A percentile compares a stretch with the other conserved stretches of the same genome.
Conservation (phyloP, 2,888 invertebrate genomes). For the Macropis europaea region DNA sequence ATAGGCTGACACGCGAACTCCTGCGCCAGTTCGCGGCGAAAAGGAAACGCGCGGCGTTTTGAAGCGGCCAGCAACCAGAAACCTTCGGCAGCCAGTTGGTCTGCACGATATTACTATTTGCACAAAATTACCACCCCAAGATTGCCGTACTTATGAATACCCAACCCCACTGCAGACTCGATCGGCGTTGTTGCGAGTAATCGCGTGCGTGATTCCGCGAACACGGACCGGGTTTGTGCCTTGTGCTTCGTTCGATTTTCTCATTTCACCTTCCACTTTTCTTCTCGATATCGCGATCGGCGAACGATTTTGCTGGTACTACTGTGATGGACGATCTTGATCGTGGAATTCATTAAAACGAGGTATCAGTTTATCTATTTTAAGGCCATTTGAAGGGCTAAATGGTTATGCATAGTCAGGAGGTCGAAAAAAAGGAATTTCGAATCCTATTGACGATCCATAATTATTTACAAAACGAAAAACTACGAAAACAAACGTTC, state of each 20-base stretch:
- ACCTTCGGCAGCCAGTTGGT: slow-evolving; percentile 60
- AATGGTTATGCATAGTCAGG: no score
- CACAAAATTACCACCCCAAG: slow-evolving; percentile 75
- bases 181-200: slow-evolving; percentile 62
- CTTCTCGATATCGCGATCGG: slow-evolving; percentile 28
- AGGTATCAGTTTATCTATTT: no score
- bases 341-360: no score
- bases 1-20: slow-evolving; percentile 72
- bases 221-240: slow-evolving; percentile 17
- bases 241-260: slow-evolving; percentile 14
- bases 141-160: slow-evolving; percentile 73
- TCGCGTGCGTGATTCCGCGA: slow-evolving; percentile 62
- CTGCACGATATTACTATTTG: slow-evolving; percentile 78
- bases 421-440: no score
- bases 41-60: slow-evolving; percentile 16
- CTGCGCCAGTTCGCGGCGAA: slow-evolving; percentile 22
- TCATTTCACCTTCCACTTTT: neutral
- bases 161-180: slow-evolving; percentile 59
- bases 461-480: no score
- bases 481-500: no score
- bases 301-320: no score
- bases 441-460: no score
- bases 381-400: no score
- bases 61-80: slow-evolving; percentile 27
- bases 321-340: no score